Base-by-base conservation (phyloP, 2,797 vertebrate species). In the Smutsia temminckii region DNA sequence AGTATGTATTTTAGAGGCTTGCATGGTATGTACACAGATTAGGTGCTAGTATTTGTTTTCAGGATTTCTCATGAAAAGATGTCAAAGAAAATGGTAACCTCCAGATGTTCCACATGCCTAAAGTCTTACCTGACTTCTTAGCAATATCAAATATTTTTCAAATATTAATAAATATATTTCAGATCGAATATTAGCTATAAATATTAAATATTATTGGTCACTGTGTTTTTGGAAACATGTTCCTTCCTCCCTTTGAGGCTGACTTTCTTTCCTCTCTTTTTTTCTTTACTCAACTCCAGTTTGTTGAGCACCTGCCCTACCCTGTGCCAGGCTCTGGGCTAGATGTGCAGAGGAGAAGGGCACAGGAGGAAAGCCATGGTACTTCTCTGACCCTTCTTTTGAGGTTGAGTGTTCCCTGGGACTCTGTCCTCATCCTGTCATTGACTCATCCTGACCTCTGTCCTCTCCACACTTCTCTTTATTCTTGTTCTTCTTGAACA, bases 31-130 rank as follows among this genome's bases (percentile, higher is more conserved):
- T 71, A 17, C 18, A 74, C 92, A n/a, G 79, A 80, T 51, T 63
- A 78, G 63, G 72, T 92, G 64, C 25, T 85, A 32, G 13, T 66
- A 27, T 84, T 68, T 89, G 14, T 85, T 78, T 87, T 68, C 29
- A 91, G 77, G 49, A 32, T 86, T 86, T 94, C 40, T 89, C 25
- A 81, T 81, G 64, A 91, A 69, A 89, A 59, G 8, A 18, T 63
- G 23, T 27, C 85, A 55, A 55, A 93, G 79, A 89, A 84, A 93
- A 83, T 5, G 5, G 59, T 57, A 80, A 91, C 12, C 8, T 81
- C 51, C 20, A 75, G 37, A 34, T 37, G 81, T 53, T 69, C 40
- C 53, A 72, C 23, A 20, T 78, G 21, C 49, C 51, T 83, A n/a
- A 68, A 75, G 46, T 78, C 69, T 75, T 91, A 55, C 11, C 71